Base-by-base conservation (phyloP, 2,888 invertebrate genomes). In the Epistrophe grossulariae region DNA sequence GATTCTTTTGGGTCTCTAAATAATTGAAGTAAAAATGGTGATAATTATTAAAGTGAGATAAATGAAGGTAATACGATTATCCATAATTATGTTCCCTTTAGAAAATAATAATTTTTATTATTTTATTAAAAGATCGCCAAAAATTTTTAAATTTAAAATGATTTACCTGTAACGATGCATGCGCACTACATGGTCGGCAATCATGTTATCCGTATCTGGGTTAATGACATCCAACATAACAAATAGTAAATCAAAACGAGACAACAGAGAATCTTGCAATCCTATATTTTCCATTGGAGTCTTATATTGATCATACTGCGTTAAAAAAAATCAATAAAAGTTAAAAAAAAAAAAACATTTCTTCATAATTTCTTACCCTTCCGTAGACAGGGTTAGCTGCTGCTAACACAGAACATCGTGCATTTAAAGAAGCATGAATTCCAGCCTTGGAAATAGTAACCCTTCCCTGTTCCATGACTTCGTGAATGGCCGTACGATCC, bases 261-360 rank as follows among this genome's bases (percentile, higher is more conserved):
- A 99, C 48, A 99, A 94, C 87, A 99, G 93, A 0, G 99, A 99
- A 94, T 99, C 99, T 93, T 99, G 99, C 52, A 99, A 94, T 0
- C 99, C 99, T 91, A 99, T 99, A 93, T 99, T 99, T 93, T 99
- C 99, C 99, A 99, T 99, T 0, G 99, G 99, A 0, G 99, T 98
- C 94, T 99, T 99, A 93, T 98, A 99, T 91, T 98, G 98, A 93
- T 99, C 98, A 91, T 99, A 99, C 97, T 98, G 93, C 6, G 4
- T 2, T 28, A 52, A 45, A 1, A 66, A 48, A 66, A 31, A 0
- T 43, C 13, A n/a, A 50, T 0, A 1, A 3, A 15, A 31, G 10
- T n/a, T 94, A 93, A 84, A 73, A 80, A 88, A 78, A 15, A 62
- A 19, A 2, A 17, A 31, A n/a, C n/a, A n/a, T n/a, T 28, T 11